Evolutionary conservation across 2,888 invertebrate species (phyloP).

Genomic region (Chironomus riparius): DNA sequence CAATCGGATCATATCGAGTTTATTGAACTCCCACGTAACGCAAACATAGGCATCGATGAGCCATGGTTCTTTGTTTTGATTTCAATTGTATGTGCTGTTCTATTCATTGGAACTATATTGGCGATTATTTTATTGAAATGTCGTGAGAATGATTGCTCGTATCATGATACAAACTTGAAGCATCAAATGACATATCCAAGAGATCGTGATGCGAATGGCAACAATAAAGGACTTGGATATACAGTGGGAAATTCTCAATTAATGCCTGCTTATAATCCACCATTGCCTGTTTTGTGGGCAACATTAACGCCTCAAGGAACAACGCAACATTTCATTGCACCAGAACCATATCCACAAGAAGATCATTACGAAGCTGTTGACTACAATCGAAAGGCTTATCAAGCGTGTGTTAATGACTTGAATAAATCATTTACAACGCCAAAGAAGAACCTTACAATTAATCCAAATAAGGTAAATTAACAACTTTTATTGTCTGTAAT

Average conservation of each 20-base stretch:
- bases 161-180: conserved; percentile 29
- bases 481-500: neutral
- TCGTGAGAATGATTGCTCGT: conserved; percentile 53
- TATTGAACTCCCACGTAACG: conserved; percentile 70
- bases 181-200: conserved; percentile 23
- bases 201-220: conserved; percentile 32
- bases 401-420: conserved; percentile 25
- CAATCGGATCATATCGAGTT: conserved; percentile 60
- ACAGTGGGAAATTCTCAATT: conserved; percentile 12
- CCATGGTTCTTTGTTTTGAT: conserved; percentile 75
- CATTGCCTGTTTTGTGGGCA: conserved; percentile 53
- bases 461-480: conserved; percentile 12
- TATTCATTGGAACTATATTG: conserved; percentile 66
- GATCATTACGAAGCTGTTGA: conserved; percentile 66
- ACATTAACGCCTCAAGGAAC: conserved; percentile 75
- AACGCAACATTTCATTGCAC: conserved; percentile 62
- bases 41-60: conserved; percentile 53
- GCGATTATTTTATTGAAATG: conserved; percentile 72
- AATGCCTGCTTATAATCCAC: conserved; percentile 20
- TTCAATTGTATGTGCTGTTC: conserved; percentile 69
- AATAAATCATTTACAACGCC: conserved; percentile 23
- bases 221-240: neutral
- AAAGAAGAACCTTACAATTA: neutral
- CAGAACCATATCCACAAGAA: conserved; percentile 56
- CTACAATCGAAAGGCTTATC: conserved; percentile 36